Percentiles rank a stretch among this genome's conserved stretches.
Conservation (phyloP, 2,113 vertebrate species). For the Suncus etruscus region DNA sequence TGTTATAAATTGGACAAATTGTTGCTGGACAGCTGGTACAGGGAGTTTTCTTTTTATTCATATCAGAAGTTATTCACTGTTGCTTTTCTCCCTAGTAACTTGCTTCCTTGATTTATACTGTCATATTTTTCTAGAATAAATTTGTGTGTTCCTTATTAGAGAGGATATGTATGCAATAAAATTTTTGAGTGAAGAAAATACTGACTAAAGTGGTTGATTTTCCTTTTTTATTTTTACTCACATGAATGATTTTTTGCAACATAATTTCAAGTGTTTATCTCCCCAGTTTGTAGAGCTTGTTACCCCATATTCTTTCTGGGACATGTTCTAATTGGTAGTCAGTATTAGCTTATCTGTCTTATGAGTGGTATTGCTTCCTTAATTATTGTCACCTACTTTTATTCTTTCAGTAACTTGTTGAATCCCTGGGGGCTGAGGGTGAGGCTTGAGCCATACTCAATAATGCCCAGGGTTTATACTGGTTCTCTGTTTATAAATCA, state of each 20-base stretch:
- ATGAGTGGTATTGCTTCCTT: not conserved
- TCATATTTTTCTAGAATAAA: not conserved
- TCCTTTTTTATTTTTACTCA: slow-evolving; percentile 11
- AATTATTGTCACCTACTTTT: not conserved
- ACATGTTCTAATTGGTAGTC: not conserved
- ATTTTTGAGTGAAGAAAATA: not conserved
- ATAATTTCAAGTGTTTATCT: not conserved
- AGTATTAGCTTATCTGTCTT: too few species aligned
- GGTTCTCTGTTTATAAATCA: too few species aligned
- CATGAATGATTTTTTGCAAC: not conserved
- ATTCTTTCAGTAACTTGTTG: not conserved
- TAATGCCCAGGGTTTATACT: too few species aligned
- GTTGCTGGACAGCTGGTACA: not conserved
- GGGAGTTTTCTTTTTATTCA: not conserved
- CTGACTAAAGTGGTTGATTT: not conserved
- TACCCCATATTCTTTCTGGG: not conserved
- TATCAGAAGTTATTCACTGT: slow-evolving; percentile 15
- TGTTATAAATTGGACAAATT: not conserved
- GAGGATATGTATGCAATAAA: not conserved
- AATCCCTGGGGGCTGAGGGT: not conserved
- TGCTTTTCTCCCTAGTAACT: not conserved
- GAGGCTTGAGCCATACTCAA: too few species aligned
- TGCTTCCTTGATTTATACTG: slow-evolving; percentile 6
- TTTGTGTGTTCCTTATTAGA: slow-evolving; percentile 11
- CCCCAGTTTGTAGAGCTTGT: not conserved